phyloP scores from a whole-genome alignment of 2,888 invertebrate genomes.

The Pogonocherus hispidulus region DNA sequence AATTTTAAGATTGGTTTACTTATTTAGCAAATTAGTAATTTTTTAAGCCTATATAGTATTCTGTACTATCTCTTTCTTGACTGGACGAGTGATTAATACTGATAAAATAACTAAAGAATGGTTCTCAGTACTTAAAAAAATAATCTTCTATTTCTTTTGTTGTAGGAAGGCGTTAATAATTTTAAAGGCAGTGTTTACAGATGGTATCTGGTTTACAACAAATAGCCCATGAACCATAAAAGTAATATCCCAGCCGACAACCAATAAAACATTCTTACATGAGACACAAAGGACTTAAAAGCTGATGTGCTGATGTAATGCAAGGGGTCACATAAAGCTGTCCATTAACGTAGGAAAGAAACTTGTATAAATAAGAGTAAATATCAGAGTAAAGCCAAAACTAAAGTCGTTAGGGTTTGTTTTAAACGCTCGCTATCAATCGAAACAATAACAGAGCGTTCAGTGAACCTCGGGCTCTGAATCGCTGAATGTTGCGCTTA shows the following conservation, averaged over 20 bases:
- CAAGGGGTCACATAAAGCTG: conserved; percentile 12
- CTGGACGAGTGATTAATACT: too few relatives aligned
- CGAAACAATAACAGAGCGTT: conserved; percentile 57
- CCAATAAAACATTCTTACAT: not conserved
- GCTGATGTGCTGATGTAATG: conserved; percentile 9
- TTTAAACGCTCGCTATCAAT: conserved; percentile 21
- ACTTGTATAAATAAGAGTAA: conserved; percentile 32
- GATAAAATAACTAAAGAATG: too few relatives aligned
- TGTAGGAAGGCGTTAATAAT: too few relatives aligned
- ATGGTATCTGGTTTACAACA: not conserved
- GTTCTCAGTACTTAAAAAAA: too few relatives aligned
- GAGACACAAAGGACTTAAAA: not conserved
- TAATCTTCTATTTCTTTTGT: too few relatives aligned
- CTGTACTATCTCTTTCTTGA: too few relatives aligned
- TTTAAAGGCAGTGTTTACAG: too few relatives aligned
- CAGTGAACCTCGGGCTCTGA: conserved; percentile 51
- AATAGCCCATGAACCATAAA: conserved; percentile 1
- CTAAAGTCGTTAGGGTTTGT: conserved; percentile 34
- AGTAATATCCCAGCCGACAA: not conserved
- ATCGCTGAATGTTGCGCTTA: conserved; percentile 44
- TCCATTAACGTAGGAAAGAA: conserved; percentile 24
- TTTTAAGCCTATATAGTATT: too few relatives aligned
- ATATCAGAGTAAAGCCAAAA: conserved; percentile 34
- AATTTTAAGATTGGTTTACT: too few relatives aligned
- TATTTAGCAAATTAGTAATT: too few relatives aligned